Evolutionary conservation across 2,888 invertebrate genomes (phyloP).

Genomic region (Synergus itoensis): DNA sequence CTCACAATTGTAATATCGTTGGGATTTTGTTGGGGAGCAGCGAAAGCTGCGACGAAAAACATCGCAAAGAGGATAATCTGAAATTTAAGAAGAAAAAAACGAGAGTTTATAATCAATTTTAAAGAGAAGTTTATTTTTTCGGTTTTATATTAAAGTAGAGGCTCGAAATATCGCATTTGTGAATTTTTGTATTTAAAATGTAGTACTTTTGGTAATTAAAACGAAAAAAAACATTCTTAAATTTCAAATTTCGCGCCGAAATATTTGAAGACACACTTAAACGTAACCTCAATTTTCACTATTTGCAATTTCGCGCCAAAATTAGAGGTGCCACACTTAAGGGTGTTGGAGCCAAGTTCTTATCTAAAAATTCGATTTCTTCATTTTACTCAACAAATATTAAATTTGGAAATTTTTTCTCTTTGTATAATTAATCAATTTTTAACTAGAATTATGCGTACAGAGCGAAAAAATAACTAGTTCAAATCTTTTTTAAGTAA

Average conservation of each 20-base stretch:
- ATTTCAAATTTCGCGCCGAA: not conserved
- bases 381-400: too few relatives aligned
- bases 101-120: not conserved
- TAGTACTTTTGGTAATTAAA: not conserved
- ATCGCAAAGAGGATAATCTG: constrained; percentile 59
- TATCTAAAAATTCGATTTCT: too few relatives aligned
- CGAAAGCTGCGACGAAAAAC: constrained; percentile 60
- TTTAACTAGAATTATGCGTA: too few relatives aligned
- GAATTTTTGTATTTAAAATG: not conserved
- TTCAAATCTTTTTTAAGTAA: too few relatives aligned
- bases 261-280: too few relatives aligned
- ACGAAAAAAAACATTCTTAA: not conserved
- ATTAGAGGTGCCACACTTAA: too few relatives aligned
- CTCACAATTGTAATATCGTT: constrained; percentile 72
- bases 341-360: too few relatives aligned
- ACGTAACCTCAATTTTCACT: too few relatives aligned
- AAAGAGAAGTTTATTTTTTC: not conserved
- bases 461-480: too few relatives aligned
- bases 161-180: not conserved
- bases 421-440: too few relatives aligned
- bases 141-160: not conserved
- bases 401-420: too few relatives aligned
- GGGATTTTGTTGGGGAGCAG: constrained; percentile 71
- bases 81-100: not conserved
- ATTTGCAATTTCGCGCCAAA: too few relatives aligned